Conservation (phyloP, 2,113 vertebrate genomes). For the Danio rerio region DNA sequence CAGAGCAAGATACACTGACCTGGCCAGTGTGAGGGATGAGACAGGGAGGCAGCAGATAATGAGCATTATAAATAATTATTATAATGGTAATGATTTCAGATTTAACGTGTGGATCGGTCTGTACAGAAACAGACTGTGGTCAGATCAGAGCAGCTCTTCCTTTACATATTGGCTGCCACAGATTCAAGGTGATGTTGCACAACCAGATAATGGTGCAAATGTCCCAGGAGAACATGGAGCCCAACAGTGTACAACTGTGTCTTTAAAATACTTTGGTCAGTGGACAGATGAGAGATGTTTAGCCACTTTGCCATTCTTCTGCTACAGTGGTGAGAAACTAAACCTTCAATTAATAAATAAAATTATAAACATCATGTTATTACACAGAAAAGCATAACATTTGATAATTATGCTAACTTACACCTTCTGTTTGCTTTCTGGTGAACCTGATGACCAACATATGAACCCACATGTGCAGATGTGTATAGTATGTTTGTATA, state of each 20-base stretch:
- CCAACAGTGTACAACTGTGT: slow-evolving; percentile 15
- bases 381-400: too few relatives aligned
- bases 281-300: slow-evolving; percentile 43
- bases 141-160: not conserved
- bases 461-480: not conserved
- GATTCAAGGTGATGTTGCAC: rapidly evolving
- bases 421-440: not conserved
- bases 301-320: slow-evolving; percentile 19
- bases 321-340: slow-evolving; percentile 25
- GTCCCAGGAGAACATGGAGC: not conserved
- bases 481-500: not conserved
- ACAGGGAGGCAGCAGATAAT: not conserved
- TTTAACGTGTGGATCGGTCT: slow-evolving; percentile 58
- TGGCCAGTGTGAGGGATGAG: slow-evolving; percentile 4
- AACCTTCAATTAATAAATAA: not conserved
- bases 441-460: not conserved
- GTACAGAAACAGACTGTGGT: slow-evolving; percentile 56
- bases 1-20: slow-evolving; percentile 19
- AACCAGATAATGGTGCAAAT: slow-evolving; percentile 41
- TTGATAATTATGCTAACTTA: too few relatives aligned
- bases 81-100: not conserved
- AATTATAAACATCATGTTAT: not conserved
- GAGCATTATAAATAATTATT: not conserved
- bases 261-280: slow-evolving; percentile 2
- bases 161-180: slow-evolving; percentile 54